These are phyloP conservation scores for Oryzaephilus surinamensis DNA, from an alignment of 1,140 invertebrate genomes.

Conservation along the genomic window DNA sequence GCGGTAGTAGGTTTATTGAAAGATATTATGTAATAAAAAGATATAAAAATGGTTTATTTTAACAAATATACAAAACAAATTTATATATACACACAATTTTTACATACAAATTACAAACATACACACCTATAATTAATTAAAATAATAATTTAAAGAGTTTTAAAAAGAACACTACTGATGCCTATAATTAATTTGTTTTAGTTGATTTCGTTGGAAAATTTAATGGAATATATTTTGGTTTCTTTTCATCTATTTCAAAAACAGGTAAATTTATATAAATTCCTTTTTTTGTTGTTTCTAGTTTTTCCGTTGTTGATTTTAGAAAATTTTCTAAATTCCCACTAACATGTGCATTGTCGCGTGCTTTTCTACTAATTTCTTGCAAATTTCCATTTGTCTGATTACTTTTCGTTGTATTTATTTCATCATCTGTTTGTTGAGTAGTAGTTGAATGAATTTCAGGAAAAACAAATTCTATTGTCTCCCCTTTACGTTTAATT, in stretches of 20 bases:
- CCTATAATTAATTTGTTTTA: too few relatives aligned
- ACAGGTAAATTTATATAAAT: slow-evolving; percentile 33
- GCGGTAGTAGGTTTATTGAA: too few relatives aligned
- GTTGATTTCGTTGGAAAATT: too few relatives aligned
- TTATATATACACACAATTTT: slow-evolving; percentile 3
- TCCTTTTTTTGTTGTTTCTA: slow-evolving; percentile 11
- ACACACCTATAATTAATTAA: too few relatives aligned
- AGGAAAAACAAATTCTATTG: too few relatives aligned
- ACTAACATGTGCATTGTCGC: slow-evolving; percentile 12
- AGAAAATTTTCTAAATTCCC: slow-evolving; percentile 6
- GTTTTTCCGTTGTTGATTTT: slow-evolving; percentile 7
- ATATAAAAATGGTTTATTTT: slow-evolving; percentile 4
- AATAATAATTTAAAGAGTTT: slow-evolving; percentile 10
- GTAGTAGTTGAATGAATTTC: too few relatives aligned
- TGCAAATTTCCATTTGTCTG: too few relatives aligned
- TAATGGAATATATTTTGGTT: slow-evolving; percentile 31
- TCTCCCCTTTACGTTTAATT: slow-evolving; percentile 21
- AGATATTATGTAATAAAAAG: too few relatives aligned
- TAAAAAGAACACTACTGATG: slow-evolving; percentile 13
- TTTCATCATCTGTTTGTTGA: slow-evolving; percentile 1
- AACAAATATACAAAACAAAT: slow-evolving; percentile 5
- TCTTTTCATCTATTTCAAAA: slow-evolving; percentile 22
- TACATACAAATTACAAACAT: slow-evolving; percentile 10
- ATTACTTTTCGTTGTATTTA: slow-evolving; percentile 7
- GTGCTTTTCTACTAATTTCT: slow-evolving; percentile 13